A percentile compares a stretch with the other conserved stretches of the same genome.
Conservation (phyloP, 2,797 vertebrate species). For the Cryptoprocta ferox region DNA sequence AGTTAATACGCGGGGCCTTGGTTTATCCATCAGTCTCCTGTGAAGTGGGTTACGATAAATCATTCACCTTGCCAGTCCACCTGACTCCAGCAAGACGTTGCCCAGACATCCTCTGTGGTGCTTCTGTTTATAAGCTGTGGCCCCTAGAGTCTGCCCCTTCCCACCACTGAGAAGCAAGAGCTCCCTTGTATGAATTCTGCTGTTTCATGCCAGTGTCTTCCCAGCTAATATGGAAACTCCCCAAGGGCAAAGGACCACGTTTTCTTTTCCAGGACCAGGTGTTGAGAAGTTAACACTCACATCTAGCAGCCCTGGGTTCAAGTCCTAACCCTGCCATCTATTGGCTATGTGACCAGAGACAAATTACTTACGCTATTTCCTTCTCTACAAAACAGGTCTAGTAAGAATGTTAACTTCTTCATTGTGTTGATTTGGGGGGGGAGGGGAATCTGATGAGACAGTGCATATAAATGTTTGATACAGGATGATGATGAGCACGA, state of each 20-base stretch:
- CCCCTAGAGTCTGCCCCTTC: neutral
- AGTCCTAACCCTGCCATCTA: slow-evolving; percentile 16
- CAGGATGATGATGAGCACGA: neutral
- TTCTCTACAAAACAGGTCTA: neutral
- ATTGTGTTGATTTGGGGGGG: neutral
- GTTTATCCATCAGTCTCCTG: neutral
- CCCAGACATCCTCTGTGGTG: neutral
- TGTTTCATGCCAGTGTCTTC: neutral
- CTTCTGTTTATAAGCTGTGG: neutral
- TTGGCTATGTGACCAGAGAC: slow-evolving; percentile 15
- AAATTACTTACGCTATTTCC: neutral
- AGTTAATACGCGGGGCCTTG: neutral
- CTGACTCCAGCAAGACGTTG: neutral
- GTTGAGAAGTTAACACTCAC: neutral
- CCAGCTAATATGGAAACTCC: neutral
- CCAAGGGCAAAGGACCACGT: neutral
- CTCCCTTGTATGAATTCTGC: neutral
- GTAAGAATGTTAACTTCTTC: neutral
- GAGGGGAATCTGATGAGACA: neutral
- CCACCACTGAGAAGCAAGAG: neutral
- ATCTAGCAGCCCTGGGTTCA: neutral
- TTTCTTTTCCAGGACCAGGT: neutral
- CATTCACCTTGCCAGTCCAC: neutral
- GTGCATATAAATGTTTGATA: neutral
- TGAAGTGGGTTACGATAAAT: neutral